A percentile compares a stretch with the other conserved stretches of the same genome.
These are phyloP conservation scores for Onychorhynchus coronatus DNA, from an alignment of 2,113 vertebrate genomes.

Conservation along the genomic window DNA sequence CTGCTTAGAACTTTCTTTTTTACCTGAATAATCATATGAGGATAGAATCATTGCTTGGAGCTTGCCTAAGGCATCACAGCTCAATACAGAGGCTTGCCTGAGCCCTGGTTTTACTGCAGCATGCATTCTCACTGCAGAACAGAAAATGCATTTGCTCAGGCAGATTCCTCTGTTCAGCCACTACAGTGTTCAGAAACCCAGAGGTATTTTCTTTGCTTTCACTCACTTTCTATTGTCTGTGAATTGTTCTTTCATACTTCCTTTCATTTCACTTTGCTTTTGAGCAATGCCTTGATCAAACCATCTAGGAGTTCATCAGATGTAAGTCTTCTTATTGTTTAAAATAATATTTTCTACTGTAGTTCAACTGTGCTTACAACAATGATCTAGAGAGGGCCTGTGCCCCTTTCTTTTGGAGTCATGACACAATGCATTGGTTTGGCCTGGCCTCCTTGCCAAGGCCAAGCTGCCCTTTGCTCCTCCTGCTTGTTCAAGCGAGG, in stretches of 20 bases:
- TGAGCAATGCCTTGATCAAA: neutral
- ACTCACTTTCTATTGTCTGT: neutral
- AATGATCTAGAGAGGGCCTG: neutral
- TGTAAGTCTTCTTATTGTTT: neutral
- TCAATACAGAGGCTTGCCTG: neutral
- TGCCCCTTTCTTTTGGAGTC: neutral
- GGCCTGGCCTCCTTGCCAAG: too few species aligned
- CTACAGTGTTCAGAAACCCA: neutral
- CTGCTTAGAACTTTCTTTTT: conserved; percentile 15
- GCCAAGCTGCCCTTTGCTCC: too few species aligned
- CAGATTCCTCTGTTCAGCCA: neutral
- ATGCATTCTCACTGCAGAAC: neutral
- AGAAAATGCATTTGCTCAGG: neutral
- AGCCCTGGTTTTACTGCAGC: neutral
- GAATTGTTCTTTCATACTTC: neutral
- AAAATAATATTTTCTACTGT: neutral
- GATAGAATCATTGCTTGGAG: neutral
- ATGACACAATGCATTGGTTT: too few species aligned
- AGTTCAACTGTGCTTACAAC: neutral
- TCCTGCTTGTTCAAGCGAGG: too few species aligned
- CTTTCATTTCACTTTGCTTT: neutral
- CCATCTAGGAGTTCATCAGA: neutral
- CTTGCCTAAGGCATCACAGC: conserved; percentile 47
- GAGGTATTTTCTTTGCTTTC: neutral
- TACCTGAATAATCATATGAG: conserved; percentile 30